Percentiles rank a stretch among this genome's conserved stretches.
phyloP scores from a whole-genome alignment of 2,113 vertebrate genomes.

The Lutjanus erythropterus region DNA sequence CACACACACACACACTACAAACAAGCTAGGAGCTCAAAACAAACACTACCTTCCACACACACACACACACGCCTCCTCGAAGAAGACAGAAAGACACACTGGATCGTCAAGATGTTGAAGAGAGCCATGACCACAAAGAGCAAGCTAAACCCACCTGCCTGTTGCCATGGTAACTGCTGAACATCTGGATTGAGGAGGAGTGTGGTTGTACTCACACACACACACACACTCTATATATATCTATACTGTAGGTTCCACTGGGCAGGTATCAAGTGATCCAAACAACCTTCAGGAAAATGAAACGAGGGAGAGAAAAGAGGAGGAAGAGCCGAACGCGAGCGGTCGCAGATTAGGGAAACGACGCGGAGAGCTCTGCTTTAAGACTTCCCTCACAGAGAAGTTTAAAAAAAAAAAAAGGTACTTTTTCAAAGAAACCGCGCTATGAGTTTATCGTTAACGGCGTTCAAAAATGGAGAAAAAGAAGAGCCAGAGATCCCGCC shows the following conservation, averaged over 20 bases:
- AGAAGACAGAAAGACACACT: conserved; percentile 44
- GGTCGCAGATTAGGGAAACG: neutral
- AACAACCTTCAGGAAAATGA: conserved; percentile 37
- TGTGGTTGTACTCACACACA: conserved; percentile 8
- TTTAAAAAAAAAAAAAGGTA: neutral
- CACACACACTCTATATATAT: neutral
- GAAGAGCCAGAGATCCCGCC: neutral
- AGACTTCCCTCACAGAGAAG: conserved; percentile 16
- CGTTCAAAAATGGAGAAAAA: conserved; percentile 15
- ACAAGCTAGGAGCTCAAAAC: conserved; percentile 15
- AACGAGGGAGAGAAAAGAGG: conserved; percentile 11
- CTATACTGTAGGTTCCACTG: conserved; percentile 31
- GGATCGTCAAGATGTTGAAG: conserved; percentile 56
- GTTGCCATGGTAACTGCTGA: conserved; percentile 70
- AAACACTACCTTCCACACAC: conserved; percentile 36
- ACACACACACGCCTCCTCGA: too few species aligned
- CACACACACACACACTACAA: conserved; percentile 11
- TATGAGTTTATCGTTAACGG: neutral
- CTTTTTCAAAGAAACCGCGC: neutral
- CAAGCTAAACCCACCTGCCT: conserved; percentile 42
- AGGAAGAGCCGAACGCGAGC: conserved; percentile 25
- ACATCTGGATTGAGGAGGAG: conserved; percentile 61
- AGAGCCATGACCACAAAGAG: conserved; percentile 44
- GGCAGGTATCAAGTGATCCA: conserved; percentile 39
- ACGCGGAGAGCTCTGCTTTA: conserved; percentile 37